Percentiles rank a stretch among this genome's conserved stretches.
phyloP scores from a whole-genome alignment of 2,888 invertebrate genomes.

The Brachyptera putata region DNA sequence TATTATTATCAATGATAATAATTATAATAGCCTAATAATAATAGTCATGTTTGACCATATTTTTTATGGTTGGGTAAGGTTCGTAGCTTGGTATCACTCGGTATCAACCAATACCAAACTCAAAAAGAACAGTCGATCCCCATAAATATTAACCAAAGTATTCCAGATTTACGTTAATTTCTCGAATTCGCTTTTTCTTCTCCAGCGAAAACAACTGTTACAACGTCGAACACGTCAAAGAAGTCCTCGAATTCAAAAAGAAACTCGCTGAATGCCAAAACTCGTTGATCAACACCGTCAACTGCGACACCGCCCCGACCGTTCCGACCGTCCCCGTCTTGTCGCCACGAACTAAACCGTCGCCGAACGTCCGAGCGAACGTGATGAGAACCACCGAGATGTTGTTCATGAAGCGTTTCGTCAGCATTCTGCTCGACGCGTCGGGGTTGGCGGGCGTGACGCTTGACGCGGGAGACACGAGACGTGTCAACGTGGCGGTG shows the following conservation, averaged over 20 bases:
- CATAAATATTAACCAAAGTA: no score
- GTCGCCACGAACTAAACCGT: background rate
- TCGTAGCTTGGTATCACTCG: no score
- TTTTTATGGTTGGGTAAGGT: no score
- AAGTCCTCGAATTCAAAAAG: background rate
- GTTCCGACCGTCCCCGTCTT: background rate
- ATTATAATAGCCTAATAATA: no score
- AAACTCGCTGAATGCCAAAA: background rate
- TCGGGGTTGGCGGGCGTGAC: slow-evolving; percentile 1
- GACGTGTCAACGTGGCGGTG: background rate
- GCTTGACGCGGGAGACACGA: background rate
- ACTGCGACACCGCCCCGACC: background rate
- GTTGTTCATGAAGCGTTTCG: slow-evolving; percentile 19
- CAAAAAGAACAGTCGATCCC: no score
- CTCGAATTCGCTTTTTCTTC: no score
- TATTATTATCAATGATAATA: no score
- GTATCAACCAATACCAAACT: no score
- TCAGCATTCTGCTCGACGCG: slow-evolving; percentile 11
- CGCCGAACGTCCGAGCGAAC: background rate
- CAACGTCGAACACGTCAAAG: background rate
- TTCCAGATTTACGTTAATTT: no score
- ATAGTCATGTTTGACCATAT: no score
- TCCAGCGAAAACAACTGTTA: background rate
- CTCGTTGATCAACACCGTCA: no score
- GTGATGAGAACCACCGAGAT: background rate